Percentiles rank a stretch among this genome's conserved stretches.
These are phyloP conservation scores for Lasioglossum leucozonium DNA, from an alignment of 2,888 invertebrate species.

Conservation along the genomic window DNA sequence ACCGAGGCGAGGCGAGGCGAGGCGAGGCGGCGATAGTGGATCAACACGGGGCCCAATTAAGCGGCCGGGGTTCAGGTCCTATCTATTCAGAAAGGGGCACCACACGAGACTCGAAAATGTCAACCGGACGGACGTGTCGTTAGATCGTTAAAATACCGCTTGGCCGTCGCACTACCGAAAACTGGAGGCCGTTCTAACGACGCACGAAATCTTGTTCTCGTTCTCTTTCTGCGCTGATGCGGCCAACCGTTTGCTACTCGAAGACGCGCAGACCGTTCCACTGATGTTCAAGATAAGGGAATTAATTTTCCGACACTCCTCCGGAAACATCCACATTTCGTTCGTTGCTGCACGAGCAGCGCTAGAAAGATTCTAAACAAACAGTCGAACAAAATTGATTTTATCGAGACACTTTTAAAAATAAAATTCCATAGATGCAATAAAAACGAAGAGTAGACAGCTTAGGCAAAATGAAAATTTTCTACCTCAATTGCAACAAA, in stretches of 20 bases:
- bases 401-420: too few species aligned
- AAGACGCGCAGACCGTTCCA: not conserved
- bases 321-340: not conserved
- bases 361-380: too few species aligned
- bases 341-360: not conserved
- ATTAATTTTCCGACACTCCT: slow-evolving; percentile 65
- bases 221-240: not conserved
- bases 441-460: too few species aligned
- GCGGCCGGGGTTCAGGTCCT: slow-evolving; percentile 66
- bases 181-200: slow-evolving; percentile 38
- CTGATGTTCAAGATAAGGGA: slow-evolving; percentile 60
- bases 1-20: slow-evolving; percentile 71
- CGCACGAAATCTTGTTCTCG: slow-evolving; percentile 46
- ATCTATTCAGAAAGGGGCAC: slow-evolving; percentile 71
- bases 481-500: too few species aligned
- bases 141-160: slow-evolving; percentile 82
- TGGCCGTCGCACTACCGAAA: slow-evolving; percentile 74
- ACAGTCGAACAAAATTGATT: too few species aligned
- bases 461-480: too few species aligned
- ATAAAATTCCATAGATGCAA: too few species aligned
- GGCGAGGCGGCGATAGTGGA: slow-evolving; percentile 75
- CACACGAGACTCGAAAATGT: slow-evolving; percentile 75
- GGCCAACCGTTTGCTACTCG: not conserved
- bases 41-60: slow-evolving; percentile 83
- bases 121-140: slow-evolving; percentile 79